These are phyloP conservation scores for Bolinopsis microptera DNA, from an alignment of 37 sponge, comb jelly and placozoan species.

Conservation along the genomic window DNA sequence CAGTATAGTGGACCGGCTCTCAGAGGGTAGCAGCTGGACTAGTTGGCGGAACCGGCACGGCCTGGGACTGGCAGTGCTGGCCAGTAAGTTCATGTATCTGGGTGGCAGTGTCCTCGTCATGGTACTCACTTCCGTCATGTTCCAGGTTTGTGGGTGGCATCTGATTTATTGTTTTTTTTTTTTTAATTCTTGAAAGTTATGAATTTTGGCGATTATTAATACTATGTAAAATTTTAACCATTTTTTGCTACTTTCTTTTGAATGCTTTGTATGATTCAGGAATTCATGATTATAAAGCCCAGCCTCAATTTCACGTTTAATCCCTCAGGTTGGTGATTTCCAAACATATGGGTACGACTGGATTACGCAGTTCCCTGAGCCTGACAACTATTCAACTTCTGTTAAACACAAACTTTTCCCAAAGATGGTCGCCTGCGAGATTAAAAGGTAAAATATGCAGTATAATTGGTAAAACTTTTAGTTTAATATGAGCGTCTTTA, in stretches of 20 bases:
- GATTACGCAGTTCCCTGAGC: slow-evolving; percentile 38
- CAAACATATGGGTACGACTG: slow-evolving; percentile 36
- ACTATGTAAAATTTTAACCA: too few relatives aligned
- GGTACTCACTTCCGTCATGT: slow-evolving; percentile 55
- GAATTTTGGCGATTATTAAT: too few relatives aligned
- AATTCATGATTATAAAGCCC: too few relatives aligned
- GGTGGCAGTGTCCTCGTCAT: slow-evolving; percentile 60
- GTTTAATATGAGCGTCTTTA: too few relatives aligned
- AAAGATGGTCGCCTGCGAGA: slow-evolving; percentile 62
- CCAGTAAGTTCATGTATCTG: slow-evolving; percentile 57
- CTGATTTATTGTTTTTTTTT: too few relatives aligned
- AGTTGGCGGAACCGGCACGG: slow-evolving; percentile 59
- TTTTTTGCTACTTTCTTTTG: too few relatives aligned
- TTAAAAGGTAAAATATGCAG: slow-evolving; percentile 23
- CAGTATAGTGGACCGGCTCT: slow-evolving; percentile 53
- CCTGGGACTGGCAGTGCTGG: slow-evolving; percentile 59
- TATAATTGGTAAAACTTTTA: neutral
- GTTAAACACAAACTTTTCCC: slow-evolving; percentile 65
- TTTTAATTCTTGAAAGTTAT: too few relatives aligned
- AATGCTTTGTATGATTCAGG: too few relatives aligned
- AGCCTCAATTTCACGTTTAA: too few relatives aligned
- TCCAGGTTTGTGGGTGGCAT: neutral
- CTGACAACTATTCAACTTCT: slow-evolving; percentile 32
- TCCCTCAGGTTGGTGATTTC: slow-evolving; percentile 45
- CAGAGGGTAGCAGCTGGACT: slow-evolving; percentile 57